Conservation (phyloP, 2,888 invertebrate genomes). For the Mantis religiosa region DNA sequence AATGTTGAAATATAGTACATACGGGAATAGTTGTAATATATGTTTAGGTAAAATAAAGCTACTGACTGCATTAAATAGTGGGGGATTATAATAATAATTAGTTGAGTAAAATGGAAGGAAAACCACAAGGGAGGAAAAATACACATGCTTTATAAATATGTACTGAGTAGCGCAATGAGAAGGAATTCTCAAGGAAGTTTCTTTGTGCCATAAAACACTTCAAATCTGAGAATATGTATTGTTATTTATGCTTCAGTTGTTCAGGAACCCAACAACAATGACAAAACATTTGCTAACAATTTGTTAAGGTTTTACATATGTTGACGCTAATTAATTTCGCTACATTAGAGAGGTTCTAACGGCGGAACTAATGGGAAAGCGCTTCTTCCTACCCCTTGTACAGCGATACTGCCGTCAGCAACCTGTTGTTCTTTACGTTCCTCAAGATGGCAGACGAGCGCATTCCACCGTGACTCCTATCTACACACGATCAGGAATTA, state of each 20-base stretch:
- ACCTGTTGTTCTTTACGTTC: background rate
- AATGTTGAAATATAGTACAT: too few relatives aligned
- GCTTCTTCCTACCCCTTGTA: background rate
- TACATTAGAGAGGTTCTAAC: background rate
- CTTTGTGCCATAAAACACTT: too few relatives aligned
- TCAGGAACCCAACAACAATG: background rate
- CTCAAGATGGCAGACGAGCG: conserved; percentile 18
- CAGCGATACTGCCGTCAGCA: background rate
- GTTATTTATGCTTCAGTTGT: background rate
- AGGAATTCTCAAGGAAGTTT: background rate
- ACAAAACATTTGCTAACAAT: background rate
- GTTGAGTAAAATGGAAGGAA: too few relatives aligned
- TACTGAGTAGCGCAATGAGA: background rate
- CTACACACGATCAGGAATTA: background rate
- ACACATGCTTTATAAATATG: too few relatives aligned
- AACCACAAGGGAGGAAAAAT: too few relatives aligned
- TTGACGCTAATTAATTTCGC: background rate
- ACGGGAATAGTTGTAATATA: too few relatives aligned
- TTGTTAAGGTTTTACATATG: background rate
- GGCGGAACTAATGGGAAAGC: conserved; percentile 7
- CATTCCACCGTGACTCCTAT: conserved; percentile 4
- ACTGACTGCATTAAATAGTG: too few relatives aligned
- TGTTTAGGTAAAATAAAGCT: too few relatives aligned
- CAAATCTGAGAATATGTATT: background rate
- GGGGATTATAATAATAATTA: too few relatives aligned